Conservation (phyloP, 2,113 vertebrate species). For the Lepisosteus oculatus region DNA sequence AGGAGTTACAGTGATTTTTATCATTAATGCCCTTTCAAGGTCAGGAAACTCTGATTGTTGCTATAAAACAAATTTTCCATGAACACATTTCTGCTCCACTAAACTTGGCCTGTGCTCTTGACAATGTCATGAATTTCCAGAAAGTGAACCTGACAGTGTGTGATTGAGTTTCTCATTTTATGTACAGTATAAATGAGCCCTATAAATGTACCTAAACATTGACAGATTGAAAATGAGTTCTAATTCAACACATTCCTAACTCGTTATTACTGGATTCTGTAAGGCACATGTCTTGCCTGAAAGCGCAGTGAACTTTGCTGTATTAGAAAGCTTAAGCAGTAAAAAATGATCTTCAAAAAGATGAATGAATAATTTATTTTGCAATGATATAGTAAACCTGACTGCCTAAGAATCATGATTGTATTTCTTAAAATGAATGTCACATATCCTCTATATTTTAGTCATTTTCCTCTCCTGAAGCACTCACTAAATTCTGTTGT, state of each 20-base stretch:
- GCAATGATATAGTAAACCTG: no score
- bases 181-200: slow-evolving; percentile 2
- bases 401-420: no score
- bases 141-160: neutral
- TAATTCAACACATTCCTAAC: neutral
- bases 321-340: no score
- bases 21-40: no score
- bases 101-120: neutral
- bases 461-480: no score
- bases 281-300: neutral
- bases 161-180: neutral
- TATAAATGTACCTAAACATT: slow-evolving; percentile 1
- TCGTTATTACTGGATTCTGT: neutral
- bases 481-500: no score
- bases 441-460: no score
- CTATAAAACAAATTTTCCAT: neutral
- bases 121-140: neutral
- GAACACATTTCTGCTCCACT: neutral
- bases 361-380: no score
- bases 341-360: no score
- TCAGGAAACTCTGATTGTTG: neutral
- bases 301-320: neutral
- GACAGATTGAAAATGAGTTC: neutral
- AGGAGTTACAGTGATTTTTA: no score
- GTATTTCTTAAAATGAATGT: no score